These are phyloP conservation scores for Tupiocoris notatus DNA, from an alignment of 2,888 invertebrate species.

Conservation along the genomic window DNA sequence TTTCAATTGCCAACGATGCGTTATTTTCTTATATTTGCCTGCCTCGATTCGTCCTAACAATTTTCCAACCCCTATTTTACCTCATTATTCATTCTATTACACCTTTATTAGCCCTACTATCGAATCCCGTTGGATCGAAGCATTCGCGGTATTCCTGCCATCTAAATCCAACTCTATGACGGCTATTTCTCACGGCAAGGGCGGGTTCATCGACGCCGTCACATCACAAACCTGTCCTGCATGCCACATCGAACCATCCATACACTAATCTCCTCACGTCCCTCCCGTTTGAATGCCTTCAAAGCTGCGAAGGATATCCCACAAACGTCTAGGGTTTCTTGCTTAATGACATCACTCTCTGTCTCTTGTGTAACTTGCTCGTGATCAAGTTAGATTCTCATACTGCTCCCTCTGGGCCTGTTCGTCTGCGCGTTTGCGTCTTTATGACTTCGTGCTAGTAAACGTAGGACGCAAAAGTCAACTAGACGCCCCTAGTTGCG, in stretches of 20 bases:
- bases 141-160: background rate
- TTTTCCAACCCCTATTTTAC: too few species aligned
- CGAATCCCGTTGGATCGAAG: background rate
- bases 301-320: background rate
- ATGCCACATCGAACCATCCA: slow-evolving; percentile 28
- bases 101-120: too few species aligned
- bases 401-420: too few species aligned
- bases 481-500: background rate
- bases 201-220: slow-evolving; percentile 5
- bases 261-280: slow-evolving; percentile 36
- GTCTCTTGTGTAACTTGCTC: slow-evolving; percentile 37
- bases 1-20: too few species aligned
- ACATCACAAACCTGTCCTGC: slow-evolving; percentile 25
- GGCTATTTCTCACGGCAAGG: slow-evolving; percentile 36
- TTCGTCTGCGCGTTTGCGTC: too few species aligned
- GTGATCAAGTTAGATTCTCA: slow-evolving; percentile 36
- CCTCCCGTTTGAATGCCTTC: too few species aligned
- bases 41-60: too few species aligned
- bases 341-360: slow-evolving; percentile 34
- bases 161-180: background rate
- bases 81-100: too few species aligned
- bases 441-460: background rate
- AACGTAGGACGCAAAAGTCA: background rate
- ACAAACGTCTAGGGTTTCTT: slow-evolving; percentile 19
- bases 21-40: too few species aligned